These are phyloP conservation scores for Hylaea fasciaria DNA, from an alignment of 2,888 invertebrate species.

Conservation along the genomic window DNA sequence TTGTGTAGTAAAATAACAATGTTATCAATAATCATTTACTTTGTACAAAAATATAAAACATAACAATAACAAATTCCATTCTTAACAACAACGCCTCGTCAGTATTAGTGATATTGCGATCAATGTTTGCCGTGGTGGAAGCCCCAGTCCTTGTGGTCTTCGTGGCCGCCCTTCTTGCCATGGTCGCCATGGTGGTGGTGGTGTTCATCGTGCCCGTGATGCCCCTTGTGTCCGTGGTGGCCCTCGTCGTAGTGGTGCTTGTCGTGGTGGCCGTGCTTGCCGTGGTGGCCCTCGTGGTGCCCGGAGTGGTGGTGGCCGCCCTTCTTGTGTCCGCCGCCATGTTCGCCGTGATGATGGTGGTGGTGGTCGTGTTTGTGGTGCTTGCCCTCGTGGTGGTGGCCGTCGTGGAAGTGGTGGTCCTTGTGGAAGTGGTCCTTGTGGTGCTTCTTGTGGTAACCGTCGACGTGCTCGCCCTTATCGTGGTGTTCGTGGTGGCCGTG, in stretches of 20 bases:
- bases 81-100: conserved; percentile 62
- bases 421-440: conserved; percentile 95
- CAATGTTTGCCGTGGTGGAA: conserved; percentile 84
- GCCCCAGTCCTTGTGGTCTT: conserved; percentile 90
- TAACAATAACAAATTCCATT: conserved; percentile 64
- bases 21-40: conserved; percentile 55
- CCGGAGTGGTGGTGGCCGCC: conserved; percentile 91
- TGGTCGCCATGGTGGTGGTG: conserved; percentile 90
- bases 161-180: conserved; percentile 91
- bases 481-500: conserved; percentile 93
- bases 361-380: conserved; percentile 92
- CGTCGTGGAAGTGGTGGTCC: conserved; percentile 95
- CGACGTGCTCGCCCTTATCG: conserved; percentile 92
- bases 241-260: conserved; percentile 92
- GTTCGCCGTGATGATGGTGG: conserved; percentile 89
- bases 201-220: conserved; percentile 90
- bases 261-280: conserved; percentile 91
- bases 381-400: conserved; percentile 92
- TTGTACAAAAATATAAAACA: conserved; percentile 68
- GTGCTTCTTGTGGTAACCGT: conserved; percentile 93
- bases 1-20: background rate
- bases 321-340: conserved; percentile 92
- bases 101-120: conserved; percentile 43
- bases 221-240: conserved; percentile 92
- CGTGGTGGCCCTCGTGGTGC: conserved; percentile 91